A percentile compares a stretch with the other conserved stretches of the same genome.
These are phyloP conservation scores for Raja brachyura DNA, from an alignment of 2,113 vertebrate species.

Conservation along the genomic window DNA sequence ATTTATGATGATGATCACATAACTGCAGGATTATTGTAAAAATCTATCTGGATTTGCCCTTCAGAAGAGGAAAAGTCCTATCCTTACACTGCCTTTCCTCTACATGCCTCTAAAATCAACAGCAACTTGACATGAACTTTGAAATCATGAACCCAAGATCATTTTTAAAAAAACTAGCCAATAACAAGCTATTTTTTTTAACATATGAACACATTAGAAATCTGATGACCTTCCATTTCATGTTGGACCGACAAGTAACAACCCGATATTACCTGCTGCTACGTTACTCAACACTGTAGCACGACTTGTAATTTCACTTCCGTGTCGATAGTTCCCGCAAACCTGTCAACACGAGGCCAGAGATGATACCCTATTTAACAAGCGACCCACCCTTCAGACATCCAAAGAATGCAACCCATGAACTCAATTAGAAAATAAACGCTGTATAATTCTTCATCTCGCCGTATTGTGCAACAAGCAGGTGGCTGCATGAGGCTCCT, in stretches of 20 bases:
- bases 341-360: neutral
- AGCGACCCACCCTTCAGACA: neutral
- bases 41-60: too few species aligned
- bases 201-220: too few species aligned
- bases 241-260: neutral
- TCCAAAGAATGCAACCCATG: neutral
- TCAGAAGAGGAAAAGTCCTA: too few species aligned
- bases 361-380: neutral
- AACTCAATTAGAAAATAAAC: neutral
- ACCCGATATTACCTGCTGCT: neutral
- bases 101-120: too few species aligned
- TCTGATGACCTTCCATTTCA: neutral
- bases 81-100: too few species aligned
- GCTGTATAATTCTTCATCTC: neutral
- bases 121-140: too few species aligned
- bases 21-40: too few species aligned
- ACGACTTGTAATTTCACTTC: slow-evolving; percentile 23
- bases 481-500: neutral
- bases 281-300: neutral
- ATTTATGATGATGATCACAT: too few species aligned
- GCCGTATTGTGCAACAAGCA: neutral
- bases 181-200: too few species aligned
- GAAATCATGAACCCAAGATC: too few species aligned
- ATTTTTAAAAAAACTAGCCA: too few species aligned
- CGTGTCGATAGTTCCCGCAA: neutral